Conservation (phyloP, 2,888 invertebrate species). For the Salticus scenicus region DNA sequence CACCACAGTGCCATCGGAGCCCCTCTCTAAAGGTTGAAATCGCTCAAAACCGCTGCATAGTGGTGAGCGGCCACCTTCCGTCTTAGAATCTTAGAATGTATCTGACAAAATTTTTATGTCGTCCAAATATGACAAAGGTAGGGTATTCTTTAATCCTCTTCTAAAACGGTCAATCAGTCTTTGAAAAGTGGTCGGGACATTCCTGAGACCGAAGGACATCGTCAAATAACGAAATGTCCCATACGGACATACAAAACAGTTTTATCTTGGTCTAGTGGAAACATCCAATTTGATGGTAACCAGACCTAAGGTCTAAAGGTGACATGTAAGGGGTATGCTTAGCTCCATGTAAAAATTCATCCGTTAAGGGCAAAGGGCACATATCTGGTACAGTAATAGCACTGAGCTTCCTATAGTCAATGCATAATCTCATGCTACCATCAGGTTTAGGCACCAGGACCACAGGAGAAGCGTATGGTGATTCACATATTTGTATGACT, state of each 20-base stretch:
- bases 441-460: not conserved
- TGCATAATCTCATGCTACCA: constrained; percentile 13
- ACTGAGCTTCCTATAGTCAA: constrained; percentile 11
- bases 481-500: not conserved
- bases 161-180: too few relatives aligned
- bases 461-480: not conserved
- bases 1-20: too few relatives aligned
- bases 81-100: too few relatives aligned
- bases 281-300: constrained; percentile 4
- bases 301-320: constrained; percentile 24
- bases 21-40: too few relatives aligned
- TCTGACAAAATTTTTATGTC: too few relatives aligned
- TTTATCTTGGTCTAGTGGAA: constrained; percentile 15
- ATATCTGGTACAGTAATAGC: not conserved
- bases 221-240: constrained; percentile 1
- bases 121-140: too few relatives aligned
- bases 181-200: not conserved
- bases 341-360: constrained; percentile 22
- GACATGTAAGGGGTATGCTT: constrained; percentile 7
- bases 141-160: too few relatives aligned
- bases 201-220: constrained; percentile 25
- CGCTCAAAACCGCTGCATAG: too few relatives aligned
- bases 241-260: constrained; percentile 33
- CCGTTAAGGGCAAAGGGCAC: constrained; percentile 16
- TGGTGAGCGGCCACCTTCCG: too few relatives aligned